Evolutionary conservation across 2,797 vertebrate species (phyloP).

Genomic region (Tachyglossus aculeatus): DNA sequence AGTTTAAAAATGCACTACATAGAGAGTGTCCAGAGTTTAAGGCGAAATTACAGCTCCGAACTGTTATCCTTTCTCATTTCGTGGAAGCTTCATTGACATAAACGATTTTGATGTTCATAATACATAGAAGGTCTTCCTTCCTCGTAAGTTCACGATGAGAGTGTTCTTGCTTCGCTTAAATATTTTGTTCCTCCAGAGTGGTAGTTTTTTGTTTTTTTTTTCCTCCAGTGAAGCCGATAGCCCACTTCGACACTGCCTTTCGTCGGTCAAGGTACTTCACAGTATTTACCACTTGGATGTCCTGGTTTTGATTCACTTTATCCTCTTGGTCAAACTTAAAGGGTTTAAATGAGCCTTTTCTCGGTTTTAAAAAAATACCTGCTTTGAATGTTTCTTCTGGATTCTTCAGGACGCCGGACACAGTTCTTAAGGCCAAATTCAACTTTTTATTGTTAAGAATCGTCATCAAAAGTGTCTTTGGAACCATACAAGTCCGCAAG

Average conservation of each 20-base stretch:
- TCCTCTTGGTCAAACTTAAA: constrained; percentile 73
- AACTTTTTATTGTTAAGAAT: constrained; percentile 89
- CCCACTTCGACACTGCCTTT: constrained; percentile 78
- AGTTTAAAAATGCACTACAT: constrained; percentile 97
- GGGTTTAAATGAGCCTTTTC: constrained; percentile 75
- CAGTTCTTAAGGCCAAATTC: constrained; percentile 86
- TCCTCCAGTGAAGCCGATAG: constrained; percentile 67
- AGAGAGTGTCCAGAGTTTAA: constrained; percentile 98
- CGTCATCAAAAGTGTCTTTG: constrained; percentile 95
- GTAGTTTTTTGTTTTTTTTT: constrained; percentile 42
- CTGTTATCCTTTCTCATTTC: constrained; percentile 83
- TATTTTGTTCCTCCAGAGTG: constrained; percentile 72
- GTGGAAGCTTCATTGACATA: constrained; percentile 83
- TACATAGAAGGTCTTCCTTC: constrained; percentile 70
- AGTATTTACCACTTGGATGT: constrained; percentile 91
- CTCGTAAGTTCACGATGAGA: constrained; percentile 61
- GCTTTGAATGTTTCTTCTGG: constrained; percentile 82
- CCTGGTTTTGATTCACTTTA: constrained; percentile 72
- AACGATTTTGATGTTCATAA: constrained; percentile 73
- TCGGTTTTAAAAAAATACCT: constrained; percentile 83
- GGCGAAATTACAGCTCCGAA: constrained; percentile 99
- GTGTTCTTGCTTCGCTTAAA: constrained; percentile 76
- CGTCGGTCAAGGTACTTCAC: constrained; percentile 82
- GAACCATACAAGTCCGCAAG: constrained; percentile 98
- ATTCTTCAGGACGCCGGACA: constrained; percentile 77